Evolutionary conservation across 2,113 vertebrate species (phyloP).

Genomic region (Cettia cetti): DNA sequence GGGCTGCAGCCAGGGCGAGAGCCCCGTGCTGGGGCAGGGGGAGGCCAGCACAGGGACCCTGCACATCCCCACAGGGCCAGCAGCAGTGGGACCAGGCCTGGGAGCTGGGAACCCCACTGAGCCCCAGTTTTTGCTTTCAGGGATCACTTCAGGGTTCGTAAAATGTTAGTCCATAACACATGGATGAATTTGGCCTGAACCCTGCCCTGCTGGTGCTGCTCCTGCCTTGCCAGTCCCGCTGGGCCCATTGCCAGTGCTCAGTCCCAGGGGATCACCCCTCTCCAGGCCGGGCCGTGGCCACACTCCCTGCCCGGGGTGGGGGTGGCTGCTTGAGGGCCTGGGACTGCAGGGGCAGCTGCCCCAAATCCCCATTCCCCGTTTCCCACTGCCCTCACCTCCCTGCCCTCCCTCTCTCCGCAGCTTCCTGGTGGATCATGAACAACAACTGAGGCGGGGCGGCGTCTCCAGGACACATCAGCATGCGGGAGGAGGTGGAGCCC

Average conservation of each 20-base stretch:
- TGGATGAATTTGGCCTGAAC: background rate
- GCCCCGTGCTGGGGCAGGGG: background rate
- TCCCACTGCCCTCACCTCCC: background rate
- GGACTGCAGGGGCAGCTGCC: background rate
- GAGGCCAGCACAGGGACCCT: background rate
- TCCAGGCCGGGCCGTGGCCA: background rate
- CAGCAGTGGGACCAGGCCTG: fast-evolving
- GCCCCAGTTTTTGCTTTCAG: background rate
- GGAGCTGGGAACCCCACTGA: background rate
- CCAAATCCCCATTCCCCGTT: background rate
- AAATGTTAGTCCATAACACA: background rate
- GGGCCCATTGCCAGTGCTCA: fast-evolving
- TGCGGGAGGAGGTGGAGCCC: background rate
- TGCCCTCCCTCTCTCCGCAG: conserved; percentile 66
- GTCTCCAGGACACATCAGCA: background rate
- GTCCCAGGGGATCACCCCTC: background rate
- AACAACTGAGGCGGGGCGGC: conserved; percentile 77
- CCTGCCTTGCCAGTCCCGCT: fast-evolving
- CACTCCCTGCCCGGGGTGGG: fast-evolving
- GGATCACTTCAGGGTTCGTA: background rate
- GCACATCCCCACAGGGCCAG: fast-evolving
- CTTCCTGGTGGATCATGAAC: conserved; percentile 96
- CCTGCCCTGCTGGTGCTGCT: background rate
- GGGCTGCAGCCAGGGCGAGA: background rate
- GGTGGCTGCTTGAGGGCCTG: background rate